Percentiles rank a stretch among this genome's conserved stretches.
Evolutionary conservation across 2,797 vertebrate species (phyloP).

Genomic region (Manis javanica): DNA sequence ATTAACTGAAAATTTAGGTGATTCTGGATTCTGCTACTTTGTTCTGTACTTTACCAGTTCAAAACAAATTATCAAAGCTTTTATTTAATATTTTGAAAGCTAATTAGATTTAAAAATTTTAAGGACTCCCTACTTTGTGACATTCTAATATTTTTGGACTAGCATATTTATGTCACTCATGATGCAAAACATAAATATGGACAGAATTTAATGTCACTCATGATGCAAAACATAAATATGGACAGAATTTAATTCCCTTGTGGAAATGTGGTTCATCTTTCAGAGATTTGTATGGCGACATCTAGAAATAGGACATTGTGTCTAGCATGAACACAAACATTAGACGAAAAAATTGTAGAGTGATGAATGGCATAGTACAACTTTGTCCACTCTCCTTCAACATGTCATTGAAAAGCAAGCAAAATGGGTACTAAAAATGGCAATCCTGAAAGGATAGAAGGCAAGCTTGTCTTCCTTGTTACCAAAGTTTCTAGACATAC

Average conservation of each 20-base stretch:
- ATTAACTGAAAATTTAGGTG: conserved; percentile 55
- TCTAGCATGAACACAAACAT: not conserved
- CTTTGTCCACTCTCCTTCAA: not conserved
- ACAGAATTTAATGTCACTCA: not conserved
- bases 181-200: not conserved
- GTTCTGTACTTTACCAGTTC: not conserved
- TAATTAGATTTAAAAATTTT: conserved; percentile 44
- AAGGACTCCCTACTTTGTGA: not conserved
- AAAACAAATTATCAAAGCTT: not conserved
- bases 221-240: not conserved
- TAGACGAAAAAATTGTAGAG: not conserved
- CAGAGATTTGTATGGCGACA: not conserved
- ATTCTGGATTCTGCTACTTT: not conserved
- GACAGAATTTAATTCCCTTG: not conserved
- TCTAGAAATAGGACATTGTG: not conserved
- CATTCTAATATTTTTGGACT: not conserved
- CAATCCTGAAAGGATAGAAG: not conserved
- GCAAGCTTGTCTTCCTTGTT: not conserved
- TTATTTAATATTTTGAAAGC: conserved; percentile 64
- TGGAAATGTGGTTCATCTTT: not conserved
- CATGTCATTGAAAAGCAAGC: not conserved
- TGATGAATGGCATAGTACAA: not conserved
- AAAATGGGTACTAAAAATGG: not conserved
- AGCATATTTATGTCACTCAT: not conserved
- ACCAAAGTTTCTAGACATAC: not conserved